Base-by-base conservation (phyloP, 1,140 invertebrate genomes). In the Meloidogyne chitwoodi region DNA sequence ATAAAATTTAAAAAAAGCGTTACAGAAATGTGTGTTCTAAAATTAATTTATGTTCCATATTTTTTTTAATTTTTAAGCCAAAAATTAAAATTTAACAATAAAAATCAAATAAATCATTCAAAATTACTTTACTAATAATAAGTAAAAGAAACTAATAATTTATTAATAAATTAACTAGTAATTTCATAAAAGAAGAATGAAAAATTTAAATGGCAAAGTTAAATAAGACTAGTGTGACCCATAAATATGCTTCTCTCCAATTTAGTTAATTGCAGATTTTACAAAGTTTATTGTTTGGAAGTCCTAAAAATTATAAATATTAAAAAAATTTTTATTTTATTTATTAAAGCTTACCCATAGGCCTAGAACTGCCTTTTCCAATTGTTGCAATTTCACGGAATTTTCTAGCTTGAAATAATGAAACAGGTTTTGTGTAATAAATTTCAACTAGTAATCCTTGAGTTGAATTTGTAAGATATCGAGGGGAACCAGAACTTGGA, bases 211-310 rank as follows among this genome's bases (percentile, higher is more conserved):
- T 56, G n/a, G 6, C n/a, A 16, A 19, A 14, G 14, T n/a, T n/a
- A n/a, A 22, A 1, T 8, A 56, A 56, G 48, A 56, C 48, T 56
- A 56, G 48, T 38, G 29, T 31, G 29, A 31, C 0, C 10, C 12
- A 56, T 6, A n/a, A 8, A 56, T n/a, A 48, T 4, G 16, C 16
- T 48, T 22, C n/a, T 56, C 48, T 8, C 12, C 1, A 44, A 56
- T n/a, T n/a, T 8, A n/a, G 6, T 14, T n/a, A 56, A 56, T 73
- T 73, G 56, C 71, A 73, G 2, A 38, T 41, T 14, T 24, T 63
- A 26, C 71, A 73, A 0, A 56, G 19, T 63, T 73, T 73, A 64
- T 73, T 73, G 44, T 73, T 73, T 64, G 71, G 71, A 65, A 73
- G 48, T 8, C 71, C 71, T 73, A 64, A 24, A 68, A 68, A 29